Evolutionary conservation across 2,113 vertebrate genomes (phyloP).

Genomic region (Arvicanthis niloticus): DNA sequence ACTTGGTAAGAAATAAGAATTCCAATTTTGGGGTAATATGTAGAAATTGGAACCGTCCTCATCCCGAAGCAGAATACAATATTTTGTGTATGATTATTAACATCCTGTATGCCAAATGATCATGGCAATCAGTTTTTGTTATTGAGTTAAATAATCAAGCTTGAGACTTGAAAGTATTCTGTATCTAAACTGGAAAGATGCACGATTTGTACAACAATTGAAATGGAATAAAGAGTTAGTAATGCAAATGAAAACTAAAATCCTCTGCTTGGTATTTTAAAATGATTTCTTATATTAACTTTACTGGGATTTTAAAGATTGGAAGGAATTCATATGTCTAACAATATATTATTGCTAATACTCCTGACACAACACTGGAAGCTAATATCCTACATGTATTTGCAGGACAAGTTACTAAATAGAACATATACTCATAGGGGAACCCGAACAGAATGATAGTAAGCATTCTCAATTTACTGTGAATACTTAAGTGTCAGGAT

Average conservation of each 20-base stretch:
- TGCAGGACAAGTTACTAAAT: neutral
- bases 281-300: constrained; percentile 31
- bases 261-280: constrained; percentile 4
- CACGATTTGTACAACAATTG: neutral
- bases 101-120: constrained; percentile 19
- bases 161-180: constrained; percentile 8
- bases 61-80: neutral
- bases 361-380: neutral
- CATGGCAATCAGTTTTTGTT: constrained; percentile 21
- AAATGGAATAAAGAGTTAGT: constrained; percentile 27
- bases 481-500: neutral
- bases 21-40: neutral
- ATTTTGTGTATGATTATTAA: constrained; percentile 24
- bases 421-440: neutral
- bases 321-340: neutral
- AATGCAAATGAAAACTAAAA: constrained; percentile 42
- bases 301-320: constrained; percentile 41
- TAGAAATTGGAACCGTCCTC: neutral
- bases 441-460: neutral
- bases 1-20: neutral
- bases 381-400: neutral
- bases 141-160: constrained; percentile 50
- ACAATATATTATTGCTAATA: neutral
- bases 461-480: neutral
- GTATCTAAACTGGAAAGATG: neutral